Conservation (phyloP, 2,797 vertebrate species). For the Siniperca scherzeri region DNA sequence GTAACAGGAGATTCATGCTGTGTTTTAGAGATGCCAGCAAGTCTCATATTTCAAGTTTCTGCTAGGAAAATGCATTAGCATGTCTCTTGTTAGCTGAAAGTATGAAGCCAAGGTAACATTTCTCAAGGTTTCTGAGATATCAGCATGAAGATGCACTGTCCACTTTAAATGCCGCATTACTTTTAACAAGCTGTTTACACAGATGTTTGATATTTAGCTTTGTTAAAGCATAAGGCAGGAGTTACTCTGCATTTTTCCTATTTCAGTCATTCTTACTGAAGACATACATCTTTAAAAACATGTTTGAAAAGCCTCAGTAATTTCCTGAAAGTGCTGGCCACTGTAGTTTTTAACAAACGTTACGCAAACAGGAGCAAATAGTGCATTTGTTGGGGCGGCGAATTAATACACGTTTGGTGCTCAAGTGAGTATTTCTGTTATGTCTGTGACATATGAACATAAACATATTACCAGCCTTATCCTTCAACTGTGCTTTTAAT, state of each 20-base stretch:
- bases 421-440: too few species aligned
- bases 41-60: constrained; percentile 13
- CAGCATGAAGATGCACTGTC: not conserved
- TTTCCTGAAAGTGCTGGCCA: not conserved
- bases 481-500: not conserved
- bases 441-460: not conserved
- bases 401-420: not conserved
- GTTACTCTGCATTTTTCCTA: not conserved
- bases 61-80: accelerated
- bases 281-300: not conserved
- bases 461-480: not conserved
- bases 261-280: not conserved
- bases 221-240: not conserved
- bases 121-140: not conserved
- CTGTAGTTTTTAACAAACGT: not conserved
- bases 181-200: not conserved
- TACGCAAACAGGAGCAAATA: not conserved
- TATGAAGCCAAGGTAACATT: not conserved
- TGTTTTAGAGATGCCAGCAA: not conserved
- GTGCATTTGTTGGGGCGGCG: not conserved
- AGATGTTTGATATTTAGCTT: not conserved
- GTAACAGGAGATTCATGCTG: not conserved
- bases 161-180: not conserved
- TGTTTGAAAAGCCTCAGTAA: too few species aligned
- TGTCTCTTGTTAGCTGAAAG: not conserved